Evolutionary conservation across 2,888 invertebrate species (phyloP).

Genomic region (Listrodromus nycthemerus): DNA sequence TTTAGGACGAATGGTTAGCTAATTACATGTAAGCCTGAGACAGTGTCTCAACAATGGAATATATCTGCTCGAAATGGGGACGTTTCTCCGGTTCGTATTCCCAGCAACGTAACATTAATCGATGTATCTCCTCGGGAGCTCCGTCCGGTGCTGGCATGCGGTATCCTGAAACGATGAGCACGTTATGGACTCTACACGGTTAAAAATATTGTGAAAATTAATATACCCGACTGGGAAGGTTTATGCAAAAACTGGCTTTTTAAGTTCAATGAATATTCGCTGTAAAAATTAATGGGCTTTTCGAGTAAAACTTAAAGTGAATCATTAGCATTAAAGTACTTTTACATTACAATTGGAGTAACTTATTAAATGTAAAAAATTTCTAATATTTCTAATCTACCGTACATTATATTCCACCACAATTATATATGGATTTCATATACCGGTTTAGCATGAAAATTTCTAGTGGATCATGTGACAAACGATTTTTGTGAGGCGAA

Average conservation of each 20-base stretch:
- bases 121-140: conserved; percentile 95
- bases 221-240: too few species aligned
- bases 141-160: conserved; percentile 96
- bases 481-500: background rate
- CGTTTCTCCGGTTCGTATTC: conserved; percentile 96
- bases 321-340: too few species aligned
- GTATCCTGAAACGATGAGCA: conserved; percentile 88
- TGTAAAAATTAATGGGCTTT: too few species aligned
- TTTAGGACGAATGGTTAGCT: conserved; percentile 19
- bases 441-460: too few species aligned
- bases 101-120: conserved; percentile 97
- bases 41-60: conserved; percentile 90
- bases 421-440: too few species aligned
- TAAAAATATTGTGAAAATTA: background rate
- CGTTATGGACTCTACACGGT: background rate
- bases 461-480: too few species aligned
- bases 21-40: conserved; percentile 76
- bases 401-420: too few species aligned
- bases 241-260: too few species aligned
- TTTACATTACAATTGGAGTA: conserved; percentile 1
- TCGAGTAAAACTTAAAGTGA: too few species aligned
- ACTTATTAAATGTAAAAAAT: too few species aligned
- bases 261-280: too few species aligned
- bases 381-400: too few species aligned
- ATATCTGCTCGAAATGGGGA: conserved; percentile 96